These are phyloP conservation scores for Drosophila nr. perissopoda DNA, from an alignment of 2,888 invertebrate species.

Conservation along the genomic window DNA sequence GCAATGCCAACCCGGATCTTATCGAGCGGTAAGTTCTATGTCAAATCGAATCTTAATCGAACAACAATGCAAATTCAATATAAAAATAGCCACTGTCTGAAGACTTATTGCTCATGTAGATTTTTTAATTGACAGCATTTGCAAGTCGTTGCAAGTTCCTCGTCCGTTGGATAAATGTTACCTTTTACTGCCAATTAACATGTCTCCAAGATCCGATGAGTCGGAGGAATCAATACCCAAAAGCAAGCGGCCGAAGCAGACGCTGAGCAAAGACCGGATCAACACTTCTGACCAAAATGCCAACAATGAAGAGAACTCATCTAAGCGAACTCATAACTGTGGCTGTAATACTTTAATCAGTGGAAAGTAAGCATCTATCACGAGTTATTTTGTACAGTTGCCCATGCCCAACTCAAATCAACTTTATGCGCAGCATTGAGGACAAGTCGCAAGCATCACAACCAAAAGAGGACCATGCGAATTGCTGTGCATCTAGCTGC, in stretches of 20 bases:
- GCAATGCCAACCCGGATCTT: slow-evolving; percentile 27
- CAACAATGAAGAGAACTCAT: not conserved
- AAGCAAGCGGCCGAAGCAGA: not conserved
- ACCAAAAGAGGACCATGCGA: not conserved
- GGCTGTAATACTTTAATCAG: slow-evolving; percentile 41
- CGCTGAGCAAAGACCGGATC: not conserved
- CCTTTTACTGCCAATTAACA: slow-evolving; percentile 40
- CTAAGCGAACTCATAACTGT: slow-evolving; percentile 26
- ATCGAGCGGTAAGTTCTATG: slow-evolving; percentile 65
- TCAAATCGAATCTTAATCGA: slow-evolving; percentile 27
- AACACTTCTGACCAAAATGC: not conserved
- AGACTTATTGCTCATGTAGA: slow-evolving; percentile 26
- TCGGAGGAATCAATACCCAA: not conserved
- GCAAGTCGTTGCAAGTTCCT: slow-evolving; percentile 46
- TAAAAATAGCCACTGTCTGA: slow-evolving; percentile 19
- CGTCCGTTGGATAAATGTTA: slow-evolving; percentile 32
- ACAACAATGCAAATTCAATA: not conserved
- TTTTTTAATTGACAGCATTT: slow-evolving; percentile 47
- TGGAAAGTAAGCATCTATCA: slow-evolving; percentile 24
- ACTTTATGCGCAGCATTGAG: slow-evolving; percentile 7
- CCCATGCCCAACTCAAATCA: not conserved
- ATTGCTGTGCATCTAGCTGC: not conserved
- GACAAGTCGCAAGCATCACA: not conserved
- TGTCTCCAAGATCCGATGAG: slow-evolving; percentile 8
- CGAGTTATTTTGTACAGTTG: not conserved